A percentile compares a stretch with the other conserved stretches of the same genome.
Conservation (phyloP, 2,113 vertebrate species). For the Megalops atlanticus region DNA sequence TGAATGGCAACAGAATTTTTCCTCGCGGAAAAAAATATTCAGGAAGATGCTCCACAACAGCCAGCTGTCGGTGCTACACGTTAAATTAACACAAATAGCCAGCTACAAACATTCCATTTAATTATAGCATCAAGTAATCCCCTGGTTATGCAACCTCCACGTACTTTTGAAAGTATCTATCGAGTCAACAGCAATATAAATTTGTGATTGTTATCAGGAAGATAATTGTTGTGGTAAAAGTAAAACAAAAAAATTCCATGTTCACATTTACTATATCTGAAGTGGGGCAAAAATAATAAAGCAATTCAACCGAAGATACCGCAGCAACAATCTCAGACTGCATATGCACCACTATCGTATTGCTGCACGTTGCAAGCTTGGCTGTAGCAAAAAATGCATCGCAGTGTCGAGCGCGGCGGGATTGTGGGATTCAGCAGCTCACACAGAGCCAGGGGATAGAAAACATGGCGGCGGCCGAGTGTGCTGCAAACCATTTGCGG, state of each 20-base stretch:
- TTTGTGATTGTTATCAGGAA: background rate
- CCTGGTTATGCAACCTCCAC: background rate
- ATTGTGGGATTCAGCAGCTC: conserved; percentile 49
- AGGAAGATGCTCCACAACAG: background rate
- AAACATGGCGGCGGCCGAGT: conserved; percentile 78
- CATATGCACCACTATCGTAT: background rate
- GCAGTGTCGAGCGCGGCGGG: conserved; percentile 52
- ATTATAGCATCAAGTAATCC: background rate
- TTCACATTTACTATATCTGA: background rate
- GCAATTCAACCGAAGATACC: background rate
- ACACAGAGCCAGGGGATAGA: conserved; percentile 56
- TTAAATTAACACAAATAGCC: background rate
- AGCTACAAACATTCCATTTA: background rate
- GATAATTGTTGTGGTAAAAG: background rate
- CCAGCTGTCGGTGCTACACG: background rate
- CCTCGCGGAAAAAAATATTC: background rate
- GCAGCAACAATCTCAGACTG: background rate
- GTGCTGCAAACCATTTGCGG: conserved; percentile 74
- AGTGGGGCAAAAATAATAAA: background rate
- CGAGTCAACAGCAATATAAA: background rate
- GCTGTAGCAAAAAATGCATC: conserved; percentile 42
- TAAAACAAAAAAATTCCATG: background rate
- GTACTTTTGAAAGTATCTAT: background rate
- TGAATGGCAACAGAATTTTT: too few relatives aligned
- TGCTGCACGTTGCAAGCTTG: conserved; percentile 24